Evolutionary conservation across 2,888 invertebrate genomes (phyloP).

Genomic region (Heliconius ismenius): DNA sequence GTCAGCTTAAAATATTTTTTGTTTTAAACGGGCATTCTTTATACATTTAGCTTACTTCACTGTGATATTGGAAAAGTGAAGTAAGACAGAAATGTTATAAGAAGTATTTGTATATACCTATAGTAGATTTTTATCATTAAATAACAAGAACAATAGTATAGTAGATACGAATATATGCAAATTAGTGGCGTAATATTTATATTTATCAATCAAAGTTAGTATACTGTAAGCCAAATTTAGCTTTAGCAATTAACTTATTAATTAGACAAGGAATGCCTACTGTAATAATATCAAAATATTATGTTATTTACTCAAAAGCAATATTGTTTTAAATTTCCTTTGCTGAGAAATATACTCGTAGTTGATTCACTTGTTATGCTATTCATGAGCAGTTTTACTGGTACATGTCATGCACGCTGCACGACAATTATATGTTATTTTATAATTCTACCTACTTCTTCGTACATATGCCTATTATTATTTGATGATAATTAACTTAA

Average conservation of each 20-base stretch:
- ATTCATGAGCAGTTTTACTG: not conserved
- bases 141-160: no score
- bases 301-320: not conserved
- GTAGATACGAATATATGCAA: no score
- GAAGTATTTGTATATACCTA: no score
- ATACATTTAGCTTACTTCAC: no score
- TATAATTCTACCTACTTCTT: not conserved
- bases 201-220: no score
- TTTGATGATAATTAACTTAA: not conserved
- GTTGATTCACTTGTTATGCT: conserved; percentile 32
- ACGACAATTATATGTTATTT: conserved; percentile 9
- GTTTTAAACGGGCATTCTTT: no score
- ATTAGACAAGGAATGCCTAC: not conserved
- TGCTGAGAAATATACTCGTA: conserved; percentile 28
- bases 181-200: no score
- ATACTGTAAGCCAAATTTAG: no score
- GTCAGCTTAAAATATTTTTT: not conserved
- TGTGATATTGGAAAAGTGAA: not conserved
- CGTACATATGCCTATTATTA: not conserved
- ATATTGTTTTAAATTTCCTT: conserved; percentile 29
- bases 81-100: not conserved
- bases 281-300: not conserved
- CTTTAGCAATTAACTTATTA: not conserved
- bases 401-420: conserved; percentile 1
- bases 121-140: not conserved